Conservation (phyloP, 2,888 invertebrate genomes). For the Synergus umbraculus region DNA sequence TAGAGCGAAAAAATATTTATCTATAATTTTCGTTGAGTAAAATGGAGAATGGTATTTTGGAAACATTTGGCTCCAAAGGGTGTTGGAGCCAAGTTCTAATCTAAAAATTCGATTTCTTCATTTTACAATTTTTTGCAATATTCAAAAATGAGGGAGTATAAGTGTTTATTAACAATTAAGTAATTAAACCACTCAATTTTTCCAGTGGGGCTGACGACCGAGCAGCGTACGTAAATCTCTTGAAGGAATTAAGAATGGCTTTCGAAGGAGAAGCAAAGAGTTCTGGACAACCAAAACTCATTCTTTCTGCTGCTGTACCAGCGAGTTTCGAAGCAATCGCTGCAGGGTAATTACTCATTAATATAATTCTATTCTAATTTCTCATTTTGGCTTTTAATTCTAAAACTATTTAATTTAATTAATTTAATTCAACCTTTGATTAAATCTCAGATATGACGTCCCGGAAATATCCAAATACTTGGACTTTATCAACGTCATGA, state of each 20-base stretch:
- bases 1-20: too few species aligned
- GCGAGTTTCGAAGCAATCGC: constrained; percentile 96
- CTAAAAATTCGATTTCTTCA: too few species aligned
- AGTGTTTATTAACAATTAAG: neutral
- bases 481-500: constrained; percentile 97
- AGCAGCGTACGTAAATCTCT: constrained; percentile 88
- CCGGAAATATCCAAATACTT: constrained; percentile 95
- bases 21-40: too few species aligned
- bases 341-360: constrained; percentile 81
- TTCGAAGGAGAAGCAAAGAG: constrained; percentile 96
- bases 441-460: constrained; percentile 85
- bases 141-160: neutral
- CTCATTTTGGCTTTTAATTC: neutral
- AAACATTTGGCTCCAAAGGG: too few species aligned
- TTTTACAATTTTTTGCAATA: neutral
- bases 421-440: constrained; percentile 2
- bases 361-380: too few species aligned
- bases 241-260: constrained; percentile 92
- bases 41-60: too few species aligned
- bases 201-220: constrained; percentile 90
- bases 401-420: neutral
- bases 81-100: too few species aligned
- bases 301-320: constrained; percentile 93
- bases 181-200: neutral
- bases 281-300: constrained; percentile 87